Evolutionary conservation across 2,888 invertebrate species (phyloP).

Genomic region (Cheilosia pagana): DNA sequence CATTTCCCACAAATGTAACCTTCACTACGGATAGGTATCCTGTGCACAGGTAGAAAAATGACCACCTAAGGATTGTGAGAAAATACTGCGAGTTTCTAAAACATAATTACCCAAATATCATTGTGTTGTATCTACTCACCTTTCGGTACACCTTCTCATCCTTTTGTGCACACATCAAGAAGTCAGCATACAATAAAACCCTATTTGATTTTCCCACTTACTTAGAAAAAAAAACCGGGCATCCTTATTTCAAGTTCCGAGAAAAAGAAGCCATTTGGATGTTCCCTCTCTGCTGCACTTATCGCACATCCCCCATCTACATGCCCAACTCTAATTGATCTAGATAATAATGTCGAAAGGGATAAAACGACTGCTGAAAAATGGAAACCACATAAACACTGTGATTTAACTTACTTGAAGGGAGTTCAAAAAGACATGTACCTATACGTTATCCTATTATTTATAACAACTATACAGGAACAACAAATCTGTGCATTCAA

Average conservation of each 20-base stretch:
- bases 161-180: constrained; percentile 49
- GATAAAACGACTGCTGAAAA: constrained; percentile 15
- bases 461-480: background rate
- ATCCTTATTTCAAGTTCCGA: constrained; percentile 33
- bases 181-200: constrained; percentile 32
- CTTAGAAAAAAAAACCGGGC: constrained; percentile 4
- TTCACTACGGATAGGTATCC: background rate
- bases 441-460: background rate
- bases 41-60: constrained; percentile 41
- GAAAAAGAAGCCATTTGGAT: constrained; percentile 40
- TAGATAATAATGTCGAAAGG: constrained; percentile 1
- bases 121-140: constrained; percentile 21
- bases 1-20: background rate
- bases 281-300: background rate
- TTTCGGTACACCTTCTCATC: constrained; percentile 36
- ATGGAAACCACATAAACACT: background rate
- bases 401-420: constrained; percentile 11
- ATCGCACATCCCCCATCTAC: background rate
- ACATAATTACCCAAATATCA: constrained; percentile 24
- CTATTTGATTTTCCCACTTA: constrained; percentile 27
- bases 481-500: background rate
- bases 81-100: constrained; percentile 47
- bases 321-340: constrained; percentile 23
- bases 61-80: constrained; percentile 42
- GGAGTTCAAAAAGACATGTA: constrained; percentile 1